Conservation (phyloP, 2,888 invertebrate genomes). For the Amiota communis region DNA sequence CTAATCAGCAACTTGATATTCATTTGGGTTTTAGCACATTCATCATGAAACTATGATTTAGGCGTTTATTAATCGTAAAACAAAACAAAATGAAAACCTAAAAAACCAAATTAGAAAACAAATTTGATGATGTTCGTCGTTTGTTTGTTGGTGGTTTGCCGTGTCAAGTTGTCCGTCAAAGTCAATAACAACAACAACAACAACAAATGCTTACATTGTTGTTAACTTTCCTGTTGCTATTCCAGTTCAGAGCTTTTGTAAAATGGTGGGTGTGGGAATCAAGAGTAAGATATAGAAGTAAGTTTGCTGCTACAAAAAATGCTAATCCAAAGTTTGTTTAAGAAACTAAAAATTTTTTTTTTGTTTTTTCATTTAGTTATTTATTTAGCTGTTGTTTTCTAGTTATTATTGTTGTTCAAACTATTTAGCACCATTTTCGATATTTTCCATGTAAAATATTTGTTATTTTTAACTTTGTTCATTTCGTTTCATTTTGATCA, state of each 20-base stretch:
- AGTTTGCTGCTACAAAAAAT: background rate
- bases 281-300: background rate
- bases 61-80: slow-evolving; percentile 62
- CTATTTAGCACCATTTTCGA: slow-evolving; percentile 23
- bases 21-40: slow-evolving; percentile 64
- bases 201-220: background rate
- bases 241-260: slow-evolving; percentile 1
- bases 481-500: background rate
- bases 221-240: background rate
- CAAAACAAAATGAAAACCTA: slow-evolving; percentile 44
- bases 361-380: background rate
- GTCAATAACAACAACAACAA: background rate
- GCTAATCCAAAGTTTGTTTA: slow-evolving; percentile 11
- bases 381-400: background rate
- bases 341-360: background rate
- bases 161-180: background rate
- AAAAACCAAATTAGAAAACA: slow-evolving; percentile 7
- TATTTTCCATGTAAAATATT: background rate
- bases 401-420: slow-evolving; percentile 8
- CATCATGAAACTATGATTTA: slow-evolving; percentile 64
- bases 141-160: background rate
- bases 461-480: background rate
- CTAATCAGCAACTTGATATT: slow-evolving; percentile 42
- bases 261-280: slow-evolving; percentile 18
- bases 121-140: background rate